phyloP scores from a whole-genome alignment of 64 coral and sea anemone genomes.

The Stichodactyla helianthus region DNA sequence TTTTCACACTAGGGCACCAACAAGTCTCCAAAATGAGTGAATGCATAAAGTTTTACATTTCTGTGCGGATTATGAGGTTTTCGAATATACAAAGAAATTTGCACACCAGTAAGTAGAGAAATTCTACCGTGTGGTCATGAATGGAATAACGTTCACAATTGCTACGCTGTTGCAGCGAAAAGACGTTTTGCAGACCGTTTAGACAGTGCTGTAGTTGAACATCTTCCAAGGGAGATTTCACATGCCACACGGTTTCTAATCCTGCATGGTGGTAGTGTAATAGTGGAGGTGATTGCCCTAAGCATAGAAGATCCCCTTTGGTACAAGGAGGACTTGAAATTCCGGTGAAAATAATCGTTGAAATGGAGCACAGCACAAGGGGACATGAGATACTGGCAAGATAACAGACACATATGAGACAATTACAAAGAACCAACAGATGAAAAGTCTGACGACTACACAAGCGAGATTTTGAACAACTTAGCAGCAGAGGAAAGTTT shows the following conservation, averaged over 20 bases:
- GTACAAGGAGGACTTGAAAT: conserved; percentile 50
- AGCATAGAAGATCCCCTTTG: too few species aligned
- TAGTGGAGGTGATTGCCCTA: too few species aligned
- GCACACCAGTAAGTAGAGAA: conserved; percentile 45
- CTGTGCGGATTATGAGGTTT: conserved; percentile 20
- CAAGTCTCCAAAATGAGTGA: background rate
- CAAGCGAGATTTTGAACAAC: conserved; percentile 37
- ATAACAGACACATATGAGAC: background rate
- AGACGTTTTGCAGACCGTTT: conserved; percentile 20
- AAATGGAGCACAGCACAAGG: conserved; percentile 20
- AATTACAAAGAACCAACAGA: too few species aligned
- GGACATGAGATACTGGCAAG: background rate
- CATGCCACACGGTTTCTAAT: too few species aligned
- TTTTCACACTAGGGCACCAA: background rate
- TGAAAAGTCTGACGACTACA: too few species aligned
- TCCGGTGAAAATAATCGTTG: conserved; percentile 23
- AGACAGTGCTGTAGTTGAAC: too few species aligned
- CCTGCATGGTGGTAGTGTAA: too few species aligned
- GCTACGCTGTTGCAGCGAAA: conserved; percentile 43
- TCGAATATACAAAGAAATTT: conserved; percentile 48
- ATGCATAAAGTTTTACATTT: conserved; percentile 10
- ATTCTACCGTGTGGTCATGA: conserved; percentile 27
- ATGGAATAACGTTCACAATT: conserved; percentile 36
- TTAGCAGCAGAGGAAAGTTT: too few species aligned
- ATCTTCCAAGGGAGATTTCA: too few species aligned